These are phyloP conservation scores for Tympanoctomys barrerae DNA, from an alignment of 2,797 vertebrate species.

Conservation along the genomic window DNA sequence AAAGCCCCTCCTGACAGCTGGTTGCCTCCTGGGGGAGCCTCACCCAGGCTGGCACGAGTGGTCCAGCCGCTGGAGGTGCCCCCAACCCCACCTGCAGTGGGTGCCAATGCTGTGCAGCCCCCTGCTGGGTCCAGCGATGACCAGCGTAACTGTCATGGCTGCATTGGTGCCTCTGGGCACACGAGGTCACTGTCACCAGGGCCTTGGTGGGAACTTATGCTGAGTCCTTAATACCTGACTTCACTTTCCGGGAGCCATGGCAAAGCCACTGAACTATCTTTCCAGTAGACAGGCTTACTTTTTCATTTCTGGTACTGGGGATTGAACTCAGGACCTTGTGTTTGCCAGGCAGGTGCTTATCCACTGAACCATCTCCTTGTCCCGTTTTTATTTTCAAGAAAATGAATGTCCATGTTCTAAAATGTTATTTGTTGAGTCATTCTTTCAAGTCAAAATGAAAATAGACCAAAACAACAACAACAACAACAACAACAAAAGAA, in stretches of 20 bases:
- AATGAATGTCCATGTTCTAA: neutral
- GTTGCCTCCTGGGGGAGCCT: neutral
- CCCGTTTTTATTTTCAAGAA: neutral
- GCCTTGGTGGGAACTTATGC: neutral
- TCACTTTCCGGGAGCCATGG: neutral
- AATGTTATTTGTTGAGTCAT: neutral
- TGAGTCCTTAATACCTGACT: neutral
- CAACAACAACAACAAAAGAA: too few species aligned
- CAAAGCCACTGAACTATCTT: too few species aligned
- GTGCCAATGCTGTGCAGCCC: neutral
- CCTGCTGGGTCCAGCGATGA: neutral
- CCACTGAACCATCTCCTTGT: too few species aligned
- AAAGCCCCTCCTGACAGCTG: neutral
- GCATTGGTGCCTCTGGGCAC: neutral
- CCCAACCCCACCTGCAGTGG: neutral
- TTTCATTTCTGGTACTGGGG: too few species aligned
- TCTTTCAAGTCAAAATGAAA: constrained; percentile 5
- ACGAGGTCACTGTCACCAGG: neutral
- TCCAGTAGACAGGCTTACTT: too few species aligned
- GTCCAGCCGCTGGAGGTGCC: neutral
- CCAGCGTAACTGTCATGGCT: neutral
- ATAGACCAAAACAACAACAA: neutral
- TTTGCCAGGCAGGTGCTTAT: too few species aligned
- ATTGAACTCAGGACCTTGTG: too few species aligned
- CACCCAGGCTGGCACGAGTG: neutral